Evolutionary conservation across 2,797 vertebrate genomes (phyloP).

Genomic region (Buceros bicornis): DNA sequence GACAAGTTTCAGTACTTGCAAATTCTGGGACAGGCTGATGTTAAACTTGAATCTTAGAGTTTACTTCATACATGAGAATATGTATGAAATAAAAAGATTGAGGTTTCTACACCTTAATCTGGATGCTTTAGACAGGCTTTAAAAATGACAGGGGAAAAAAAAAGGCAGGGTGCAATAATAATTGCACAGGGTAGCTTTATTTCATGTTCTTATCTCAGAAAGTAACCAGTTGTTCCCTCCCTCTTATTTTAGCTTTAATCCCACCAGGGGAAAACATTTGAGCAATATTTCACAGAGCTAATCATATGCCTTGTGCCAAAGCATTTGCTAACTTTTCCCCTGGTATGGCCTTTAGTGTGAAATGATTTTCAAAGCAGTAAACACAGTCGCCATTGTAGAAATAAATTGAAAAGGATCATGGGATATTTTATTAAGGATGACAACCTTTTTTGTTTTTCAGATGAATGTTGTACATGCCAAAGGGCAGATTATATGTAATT

Average conservation of each 20-base stretch:
- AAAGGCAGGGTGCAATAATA: not conserved
- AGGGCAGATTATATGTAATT: slow-evolving; percentile 7
- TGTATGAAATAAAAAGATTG: not conserved
- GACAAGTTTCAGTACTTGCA: not conserved
- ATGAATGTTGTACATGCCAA: not conserved
- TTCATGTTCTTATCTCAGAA: not conserved
- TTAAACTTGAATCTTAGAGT: not conserved
- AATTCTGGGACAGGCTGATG: not conserved
- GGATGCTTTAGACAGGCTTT: not conserved
- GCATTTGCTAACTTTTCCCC: not conserved
- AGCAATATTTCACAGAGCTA: not conserved
- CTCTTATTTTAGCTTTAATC: not conserved
- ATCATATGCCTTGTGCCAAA: not conserved
- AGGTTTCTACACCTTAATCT: not conserved
- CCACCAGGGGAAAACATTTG: not conserved
- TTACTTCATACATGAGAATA: not conserved
- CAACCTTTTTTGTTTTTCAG: slow-evolving; percentile 23
- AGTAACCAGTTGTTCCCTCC: not conserved
- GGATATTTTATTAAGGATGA: slow-evolving; percentile 16
- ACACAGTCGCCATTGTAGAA: not conserved
- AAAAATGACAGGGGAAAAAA: not conserved
- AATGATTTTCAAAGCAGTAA: slow-evolving; percentile 39
- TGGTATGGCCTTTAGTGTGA: not conserved
- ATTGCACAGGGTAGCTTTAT: not conserved
- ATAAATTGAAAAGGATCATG: slow-evolving; percentile 3